Percentiles rank a stretch among this genome's conserved stretches.
Conservation (phyloP, 1,140 invertebrate genomes). For the Thereuonema tuberculata region DNA sequence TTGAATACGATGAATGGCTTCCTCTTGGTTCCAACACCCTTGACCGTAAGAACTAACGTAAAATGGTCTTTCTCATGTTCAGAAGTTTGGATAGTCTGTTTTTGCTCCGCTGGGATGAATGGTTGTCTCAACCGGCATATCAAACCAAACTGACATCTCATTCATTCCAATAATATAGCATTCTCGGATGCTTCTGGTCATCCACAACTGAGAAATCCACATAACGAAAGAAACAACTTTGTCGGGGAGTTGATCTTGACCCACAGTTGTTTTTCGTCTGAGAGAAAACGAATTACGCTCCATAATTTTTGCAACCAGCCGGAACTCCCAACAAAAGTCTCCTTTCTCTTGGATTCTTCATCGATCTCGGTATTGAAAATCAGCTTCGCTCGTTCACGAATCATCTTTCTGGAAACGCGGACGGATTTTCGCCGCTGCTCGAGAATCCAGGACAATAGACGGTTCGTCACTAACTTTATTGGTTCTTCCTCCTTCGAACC, state of each 20-base stretch:
- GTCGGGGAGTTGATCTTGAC: background rate
- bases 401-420: too few relatives aligned
- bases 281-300: background rate
- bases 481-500: background rate
- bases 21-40: too few relatives aligned
- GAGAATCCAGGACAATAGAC: too few relatives aligned
- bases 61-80: too few relatives aligned
- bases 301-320: constrained; percentile 2
- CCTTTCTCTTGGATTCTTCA: constrained; percentile 3
- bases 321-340: background rate
- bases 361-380: constrained; percentile 6
- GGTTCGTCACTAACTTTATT: too few relatives aligned
- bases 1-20: too few relatives aligned
- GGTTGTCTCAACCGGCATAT: too few relatives aligned
- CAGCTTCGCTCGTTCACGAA: constrained; percentile 1
- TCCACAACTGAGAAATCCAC: background rate
- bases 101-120: too few relatives aligned
- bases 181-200: background rate
- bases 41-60: too few relatives aligned
- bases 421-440: too few relatives aligned
- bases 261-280: constrained; percentile 1
- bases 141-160: background rate
- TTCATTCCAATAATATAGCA: background rate
- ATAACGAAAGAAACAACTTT: constrained; percentile 1
- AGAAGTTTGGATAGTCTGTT: too few relatives aligned